Conservation (phyloP, 1,140 invertebrate genomes). For the Atta colombica region DNA sequence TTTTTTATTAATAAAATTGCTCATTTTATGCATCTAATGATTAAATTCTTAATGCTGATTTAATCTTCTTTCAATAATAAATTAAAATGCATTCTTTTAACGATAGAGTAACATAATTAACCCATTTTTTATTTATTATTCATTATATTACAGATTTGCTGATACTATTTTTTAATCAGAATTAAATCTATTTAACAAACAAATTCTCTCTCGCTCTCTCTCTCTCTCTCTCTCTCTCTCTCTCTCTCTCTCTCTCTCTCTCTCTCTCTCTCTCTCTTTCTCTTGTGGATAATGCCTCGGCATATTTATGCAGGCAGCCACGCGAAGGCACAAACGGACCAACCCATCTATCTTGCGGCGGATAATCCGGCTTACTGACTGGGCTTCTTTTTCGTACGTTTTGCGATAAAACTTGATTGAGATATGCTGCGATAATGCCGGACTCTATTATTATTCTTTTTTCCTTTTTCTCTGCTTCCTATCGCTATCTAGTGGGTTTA, state of each 20-base stretch:
- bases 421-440: conserved; percentile 70
- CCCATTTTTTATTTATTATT: neutral
- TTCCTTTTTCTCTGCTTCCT: conserved; percentile 4
- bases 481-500: conserved; percentile 3
- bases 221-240: neutral
- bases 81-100: conserved; percentile 15
- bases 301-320: conserved; percentile 42
- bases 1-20: neutral
- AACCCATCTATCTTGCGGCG: conserved; percentile 66
- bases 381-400: conserved; percentile 45
- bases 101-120: conserved; percentile 19
- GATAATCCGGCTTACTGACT: conserved; percentile 71
- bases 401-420: conserved; percentile 70
- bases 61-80: neutral
- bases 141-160: conserved; percentile 16
- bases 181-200: conserved; percentile 21
- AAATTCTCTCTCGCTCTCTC: no score
- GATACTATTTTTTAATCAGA: neutral
- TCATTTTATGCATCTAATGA: neutral
- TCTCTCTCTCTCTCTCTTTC: neutral
- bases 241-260: neutral
- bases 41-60: neutral
- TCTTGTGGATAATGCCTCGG: neutral
- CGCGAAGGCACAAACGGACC: conserved; percentile 39
- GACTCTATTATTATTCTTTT: conserved; percentile 72